Evolutionary conservation across 2,888 invertebrate genomes (phyloP).

Genomic region (Ecliptopera silaceata): DNA sequence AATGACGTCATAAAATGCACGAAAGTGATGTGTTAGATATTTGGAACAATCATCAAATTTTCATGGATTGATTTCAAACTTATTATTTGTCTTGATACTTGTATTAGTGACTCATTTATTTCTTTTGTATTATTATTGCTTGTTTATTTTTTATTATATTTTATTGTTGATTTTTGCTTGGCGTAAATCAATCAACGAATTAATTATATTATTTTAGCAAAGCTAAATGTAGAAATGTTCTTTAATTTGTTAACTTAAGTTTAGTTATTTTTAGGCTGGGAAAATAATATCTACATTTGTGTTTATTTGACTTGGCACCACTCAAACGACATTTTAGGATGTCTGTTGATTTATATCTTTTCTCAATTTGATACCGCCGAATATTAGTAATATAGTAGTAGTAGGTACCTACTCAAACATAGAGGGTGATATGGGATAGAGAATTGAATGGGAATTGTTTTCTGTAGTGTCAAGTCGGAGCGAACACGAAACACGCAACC

Average conservation of each 20-base stretch:
- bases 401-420: too few species aligned
- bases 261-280: conserved; percentile 13
- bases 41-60: conserved; percentile 2
- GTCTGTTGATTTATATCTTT: too few species aligned
- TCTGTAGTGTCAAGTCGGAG: too few species aligned
- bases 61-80: not conserved
- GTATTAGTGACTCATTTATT: conserved; percentile 4
- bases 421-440: too few species aligned
- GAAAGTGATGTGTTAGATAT: conserved; percentile 3
- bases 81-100: not conserved
- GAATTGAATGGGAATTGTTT: too few species aligned
- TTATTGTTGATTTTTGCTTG: conserved; percentile 16
- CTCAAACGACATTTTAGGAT: too few species aligned
- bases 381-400: too few species aligned
- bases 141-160: conserved; percentile 4
- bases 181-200: conserved; percentile 17
- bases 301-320: too few species aligned
- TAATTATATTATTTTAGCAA: conserved; percentile 19
- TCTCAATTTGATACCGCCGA: too few species aligned
- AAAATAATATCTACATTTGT: too few species aligned
- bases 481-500: not conserved
- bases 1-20: not conserved
- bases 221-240: conserved; percentile 20
- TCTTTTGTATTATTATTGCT: not conserved
- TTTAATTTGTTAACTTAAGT: conserved; percentile 6